Evolutionary conservation across 1,140 invertebrate species (phyloP), one percentile per base, ranked within the genome.

Genomic region (Chironomus tepperi): DNA sequence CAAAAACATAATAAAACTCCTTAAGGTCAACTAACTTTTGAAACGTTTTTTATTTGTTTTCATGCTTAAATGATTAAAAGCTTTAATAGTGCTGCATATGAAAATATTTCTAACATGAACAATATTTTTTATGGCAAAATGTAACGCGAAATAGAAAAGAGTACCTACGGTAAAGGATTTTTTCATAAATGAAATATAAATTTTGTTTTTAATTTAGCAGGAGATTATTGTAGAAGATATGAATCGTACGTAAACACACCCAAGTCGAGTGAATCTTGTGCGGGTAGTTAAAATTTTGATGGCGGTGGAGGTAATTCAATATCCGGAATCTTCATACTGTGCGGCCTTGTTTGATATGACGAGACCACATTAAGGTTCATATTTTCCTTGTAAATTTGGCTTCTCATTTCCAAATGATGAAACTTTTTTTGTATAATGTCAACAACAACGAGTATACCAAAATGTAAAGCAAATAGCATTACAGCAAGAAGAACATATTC

Each of bases 171-270:
- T 34, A 34, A 5, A 34, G 24, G 5, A 34, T 34, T 34, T 5
- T 34, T 1, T 34, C 24, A 34, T 34, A 34, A 34, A 34, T 34
- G 24, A 34, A 34, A 5, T 34, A 34, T 34, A 57, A 57, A 15
- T 57, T 57, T 57, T 12, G 15, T 57, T 57, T 57, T 15, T 47
- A 10, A n/a, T 57, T 57, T 15, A 57, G 47, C 47, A 12, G n/a
- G n/a, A n/a, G n/a, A n/a, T 57, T 57, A 57, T 57, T 57, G 47
- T 57, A 57, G n/a, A 57, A 57, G 47, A 57, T 57, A 57, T 57
- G 47, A 57, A 57, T 57, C 47, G 12, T 57, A 57, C 5, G 47
- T 57, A n/a, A 57, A 57, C 47, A 57, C 47, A 57, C 47, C 47
- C 47, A 15, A n/a, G 47, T 57, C 47, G 12, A 57, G 47, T 5